These are phyloP conservation scores for Coilia nasus DNA, from an alignment of 2,797 vertebrate genomes.

Conservation along the genomic window DNA sequence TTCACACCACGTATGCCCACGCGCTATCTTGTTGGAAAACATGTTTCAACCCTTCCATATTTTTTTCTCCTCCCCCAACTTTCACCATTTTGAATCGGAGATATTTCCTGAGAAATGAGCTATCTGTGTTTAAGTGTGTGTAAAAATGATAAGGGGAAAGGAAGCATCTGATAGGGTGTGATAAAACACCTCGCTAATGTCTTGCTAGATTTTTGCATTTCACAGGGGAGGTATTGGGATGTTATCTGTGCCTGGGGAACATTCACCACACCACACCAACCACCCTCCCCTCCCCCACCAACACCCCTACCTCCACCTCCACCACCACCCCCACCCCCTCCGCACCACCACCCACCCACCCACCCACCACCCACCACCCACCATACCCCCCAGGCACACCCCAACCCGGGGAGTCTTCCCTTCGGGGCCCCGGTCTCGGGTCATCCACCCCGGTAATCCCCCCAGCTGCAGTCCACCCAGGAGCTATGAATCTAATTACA, in stretches of 20 bases:
- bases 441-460: conserved; percentile 13
- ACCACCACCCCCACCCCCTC: conserved; percentile 56
- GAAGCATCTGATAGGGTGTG: conserved; percentile 72
- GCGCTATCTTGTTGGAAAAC: conserved; percentile 39
- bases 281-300: conserved; percentile 46
- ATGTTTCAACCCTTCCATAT: conserved; percentile 30
- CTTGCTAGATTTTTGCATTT: conserved; percentile 74
- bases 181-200: conserved; percentile 77
- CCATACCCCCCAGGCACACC: conserved; percentile 28
- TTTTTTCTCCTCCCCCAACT: not conserved
- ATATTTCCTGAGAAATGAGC: conserved; percentile 69
- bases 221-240: conserved; percentile 68
- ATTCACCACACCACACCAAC: conserved; percentile 53
- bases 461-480: conserved; percentile 17
- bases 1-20: not conserved
- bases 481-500: conserved; percentile 26
- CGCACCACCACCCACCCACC: not conserved
- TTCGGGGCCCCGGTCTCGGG: conserved; percentile 21
- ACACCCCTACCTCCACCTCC: conserved; percentile 32
- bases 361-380: conserved; percentile 48
- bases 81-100: conserved; percentile 68
- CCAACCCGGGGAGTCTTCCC: conserved; percentile 21
- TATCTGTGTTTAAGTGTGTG: conserved; percentile 76
- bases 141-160: conserved; percentile 74
- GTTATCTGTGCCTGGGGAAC: conserved; percentile 75